Base-by-base conservation (phyloP, 2,797 vertebrate genomes). In the Anomalospiza imberbis region DNA sequence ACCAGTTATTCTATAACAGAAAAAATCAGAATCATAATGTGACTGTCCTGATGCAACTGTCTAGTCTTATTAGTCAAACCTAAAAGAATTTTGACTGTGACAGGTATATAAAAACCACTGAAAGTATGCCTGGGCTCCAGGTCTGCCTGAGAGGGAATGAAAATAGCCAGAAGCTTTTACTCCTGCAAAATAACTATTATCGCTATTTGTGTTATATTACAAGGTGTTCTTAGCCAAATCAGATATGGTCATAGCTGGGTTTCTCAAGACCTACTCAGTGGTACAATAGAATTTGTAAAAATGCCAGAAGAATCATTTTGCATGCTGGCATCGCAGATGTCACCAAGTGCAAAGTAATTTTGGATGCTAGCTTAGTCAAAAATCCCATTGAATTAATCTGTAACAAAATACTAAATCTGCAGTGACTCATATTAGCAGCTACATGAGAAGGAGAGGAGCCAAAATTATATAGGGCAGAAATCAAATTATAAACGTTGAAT, bases 321-420 rank as follows among this genome's bases (percentile, higher is more conserved):
- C 89, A 92, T 95, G 92, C 94, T 93, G 91, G 89, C 85, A 95
- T 90, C n/a, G 8, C 91, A 95, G 89, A 93, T 95, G 95, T 93
- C 94, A 91, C 93, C 71, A 36, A 94, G 89, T 92, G 92, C 92
- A 94, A 91, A 96, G 94, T 95, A 95, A 96, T 94, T 95, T 91
- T 95, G 91, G 89, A 85, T 0, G 3, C 77, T 70, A 91, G 78
- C 58, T 91, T 84, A 85, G 89, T 91, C 66, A 86, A 88, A 96
- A 96, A 90, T 86, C 83, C 83, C 85, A 86, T 75, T 94, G 87
- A 95, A 94, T 90, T 94, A 70, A 96, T 92, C 75, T 92, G 65
- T 88, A 93, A 91, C 79, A 73, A 93, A 94, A 92, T 63, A 88
- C 76, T 51, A 89, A 85, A 92, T 57, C 76, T 89, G 63, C 85